Evolutionary conservation across 1,140 invertebrate genomes (phyloP).

Genomic region (Ceratosolen solmsi): DNA sequence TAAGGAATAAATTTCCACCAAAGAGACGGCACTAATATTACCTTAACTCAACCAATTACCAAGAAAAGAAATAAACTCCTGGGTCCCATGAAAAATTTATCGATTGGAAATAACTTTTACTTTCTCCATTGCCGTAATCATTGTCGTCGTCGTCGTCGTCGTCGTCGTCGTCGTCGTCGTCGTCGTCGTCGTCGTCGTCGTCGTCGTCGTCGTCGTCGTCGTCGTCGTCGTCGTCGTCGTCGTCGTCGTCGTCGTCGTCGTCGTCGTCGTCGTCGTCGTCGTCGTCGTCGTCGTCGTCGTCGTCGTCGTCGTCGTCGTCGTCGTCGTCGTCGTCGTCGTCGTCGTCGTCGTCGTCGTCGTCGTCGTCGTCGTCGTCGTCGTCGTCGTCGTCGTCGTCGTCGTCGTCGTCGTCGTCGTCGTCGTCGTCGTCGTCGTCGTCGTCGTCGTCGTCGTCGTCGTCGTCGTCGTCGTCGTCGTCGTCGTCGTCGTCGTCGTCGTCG

Average conservation of each 20-base stretch:
- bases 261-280: constrained; percentile 3
- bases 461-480: constrained; percentile 4
- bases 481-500: constrained; percentile 4
- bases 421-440: constrained; percentile 3
- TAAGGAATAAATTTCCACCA: constrained; percentile 23
- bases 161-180: constrained; percentile 1
- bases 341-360: constrained; percentile 1
- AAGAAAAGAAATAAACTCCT: background rate
- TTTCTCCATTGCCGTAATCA: constrained; percentile 33
- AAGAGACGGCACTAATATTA: background rate
- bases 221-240: constrained; percentile 6
- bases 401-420: constrained; percentile 6
- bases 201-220: constrained; percentile 1
- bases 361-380: background rate
- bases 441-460: constrained; percentile 3
- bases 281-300: constrained; percentile 4
- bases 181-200: background rate
- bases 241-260: constrained; percentile 3
- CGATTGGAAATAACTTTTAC: constrained; percentile 42
- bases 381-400: constrained; percentile 1
- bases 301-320: constrained; percentile 4
- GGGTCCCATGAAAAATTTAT: background rate
- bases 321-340: constrained; percentile 14
- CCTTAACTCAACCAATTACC: background rate
- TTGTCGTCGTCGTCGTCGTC: constrained; percentile 10